Evolutionary conservation across 1,140 invertebrate species (phyloP), one percentile per base, ranked within the genome.

Genomic region (Plectus sambesii): DNA sequence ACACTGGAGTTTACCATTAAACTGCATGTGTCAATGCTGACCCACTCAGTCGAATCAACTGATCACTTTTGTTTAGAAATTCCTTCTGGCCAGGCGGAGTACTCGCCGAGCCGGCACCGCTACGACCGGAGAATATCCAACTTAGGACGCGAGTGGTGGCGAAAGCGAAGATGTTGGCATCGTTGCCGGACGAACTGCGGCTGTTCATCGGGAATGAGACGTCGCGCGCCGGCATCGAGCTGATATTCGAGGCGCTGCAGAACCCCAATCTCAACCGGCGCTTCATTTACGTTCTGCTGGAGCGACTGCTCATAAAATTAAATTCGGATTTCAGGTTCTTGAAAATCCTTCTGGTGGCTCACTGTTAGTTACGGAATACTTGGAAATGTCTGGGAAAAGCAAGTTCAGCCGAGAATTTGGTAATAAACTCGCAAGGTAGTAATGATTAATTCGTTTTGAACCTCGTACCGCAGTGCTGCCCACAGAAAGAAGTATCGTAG

Each of bases 141-240:
- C 42, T 48, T 19, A 24, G 20, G 43, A 61, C 66, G 2, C 49
- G 60, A 22, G 35, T 67, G 17, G 43, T 67, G 8, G 60, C 66
- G 1, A 55, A 58, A 30, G 51, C 46, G 23, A 47, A 61, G 9
- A 64, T 67, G 63, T 44, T 69, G n/a, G 53, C 63, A 24, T 55
- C 63, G 5, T 56, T 80, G 66, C 63, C 76, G 77, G 87, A 92
- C 74, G 86, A 94, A 70, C 71, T 94, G 42, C 82, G 85, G 63
- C 84, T 86, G 68, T 81, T 93, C 56, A 82, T 93, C 52, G 88
- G 89, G 1, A 84, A 81, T 53, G 85, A 90, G 61, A 87, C 87
- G 4, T 85, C 85, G 5, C 73, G 84, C 24, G 77, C 80, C 47
- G 88, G 88, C n/a, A 73, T 92, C 1, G 70, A 85, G n/a, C 81